phyloP scores from a whole-genome alignment of 2,113 vertebrate genomes.

The Lasiurus borealis region DNA sequence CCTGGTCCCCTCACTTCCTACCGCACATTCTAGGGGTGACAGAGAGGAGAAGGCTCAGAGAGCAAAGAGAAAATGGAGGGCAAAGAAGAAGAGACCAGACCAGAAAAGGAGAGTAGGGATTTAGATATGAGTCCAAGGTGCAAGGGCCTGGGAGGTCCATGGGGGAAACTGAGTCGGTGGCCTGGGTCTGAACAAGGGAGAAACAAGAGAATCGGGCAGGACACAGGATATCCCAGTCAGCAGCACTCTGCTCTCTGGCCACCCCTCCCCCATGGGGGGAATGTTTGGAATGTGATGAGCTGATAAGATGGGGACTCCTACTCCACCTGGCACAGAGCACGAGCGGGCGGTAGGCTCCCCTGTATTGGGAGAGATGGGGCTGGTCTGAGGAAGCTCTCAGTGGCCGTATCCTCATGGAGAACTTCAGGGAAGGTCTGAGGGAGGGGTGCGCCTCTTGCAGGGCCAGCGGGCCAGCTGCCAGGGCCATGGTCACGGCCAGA shows the following conservation, averaged over 20 bases:
- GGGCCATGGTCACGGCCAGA: slow-evolving; percentile 58
- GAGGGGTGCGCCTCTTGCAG: not conserved
- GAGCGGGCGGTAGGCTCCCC: not conserved
- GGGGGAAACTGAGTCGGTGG: not conserved
- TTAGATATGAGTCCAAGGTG: not conserved
- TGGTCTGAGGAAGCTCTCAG: not conserved
- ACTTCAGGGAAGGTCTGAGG: not conserved
- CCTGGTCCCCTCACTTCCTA: not conserved
- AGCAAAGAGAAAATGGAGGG: not conserved
- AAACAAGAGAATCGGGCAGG: not conserved
- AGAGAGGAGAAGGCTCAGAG: not conserved
- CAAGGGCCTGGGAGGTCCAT: not conserved
- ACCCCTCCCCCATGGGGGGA: slow-evolving; percentile 52
- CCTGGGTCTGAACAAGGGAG: no score
- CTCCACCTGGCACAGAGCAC: slow-evolving; percentile 66
- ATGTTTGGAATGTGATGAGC: slow-evolving; percentile 76
- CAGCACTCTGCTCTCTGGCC: not conserved
- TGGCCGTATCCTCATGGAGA: not conserved
- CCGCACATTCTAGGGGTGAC: not conserved
- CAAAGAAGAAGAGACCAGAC: not conserved
- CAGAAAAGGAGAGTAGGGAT: not conserved
- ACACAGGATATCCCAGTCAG: not conserved
- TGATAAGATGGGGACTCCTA: slow-evolving; percentile 63
- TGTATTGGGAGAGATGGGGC: not conserved
- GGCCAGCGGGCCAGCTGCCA: slow-evolving; percentile 47